Conservation (phyloP, 2,888 invertebrate species). For the Steinernema hermaphroditum region DNA sequence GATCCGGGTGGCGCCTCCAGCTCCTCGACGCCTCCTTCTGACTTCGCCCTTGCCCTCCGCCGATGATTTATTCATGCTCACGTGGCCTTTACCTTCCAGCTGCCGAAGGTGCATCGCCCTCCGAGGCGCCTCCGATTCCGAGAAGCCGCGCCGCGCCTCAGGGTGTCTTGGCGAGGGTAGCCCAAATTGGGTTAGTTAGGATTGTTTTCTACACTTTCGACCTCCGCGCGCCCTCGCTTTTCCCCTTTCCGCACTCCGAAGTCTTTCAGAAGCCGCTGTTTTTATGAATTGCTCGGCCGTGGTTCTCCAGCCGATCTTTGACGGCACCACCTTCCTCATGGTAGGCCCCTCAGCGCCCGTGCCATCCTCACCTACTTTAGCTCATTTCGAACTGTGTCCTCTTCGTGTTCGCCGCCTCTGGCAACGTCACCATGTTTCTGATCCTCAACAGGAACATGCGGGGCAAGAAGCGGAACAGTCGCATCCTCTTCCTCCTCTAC, state of each 20-base stretch:
- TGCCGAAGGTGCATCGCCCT: too few relatives aligned
- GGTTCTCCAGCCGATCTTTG: conserved; percentile 14
- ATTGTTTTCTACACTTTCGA: conserved; percentile 15
- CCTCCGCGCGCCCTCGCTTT: neutral
- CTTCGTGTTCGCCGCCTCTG: conserved; percentile 2
- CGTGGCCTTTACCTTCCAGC: too few relatives aligned
- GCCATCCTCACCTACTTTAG: neutral
- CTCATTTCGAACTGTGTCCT: conserved; percentile 22
- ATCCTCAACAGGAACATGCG: conserved; percentile 18
- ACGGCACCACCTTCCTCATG: conserved; percentile 16
- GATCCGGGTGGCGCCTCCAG: too few relatives aligned
- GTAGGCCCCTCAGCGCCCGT: neutral
- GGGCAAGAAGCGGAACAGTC: neutral
- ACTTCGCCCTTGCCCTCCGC: too few relatives aligned
- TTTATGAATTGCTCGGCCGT: conserved; percentile 18
- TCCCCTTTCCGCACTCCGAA: neutral
- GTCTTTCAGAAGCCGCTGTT: neutral
- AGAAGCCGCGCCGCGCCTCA: neutral
- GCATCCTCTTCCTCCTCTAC: conserved; percentile 16
- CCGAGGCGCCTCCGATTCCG: neutral
- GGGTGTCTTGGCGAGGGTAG: neutral
- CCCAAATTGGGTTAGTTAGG: conserved; percentile 24
- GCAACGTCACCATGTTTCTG: conserved; percentile 25
- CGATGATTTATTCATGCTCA: too few relatives aligned
- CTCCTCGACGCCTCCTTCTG: too few relatives aligned